Base-by-base conservation (phyloP, 1,140 invertebrate genomes). In the Copidosoma floridanum region DNA sequence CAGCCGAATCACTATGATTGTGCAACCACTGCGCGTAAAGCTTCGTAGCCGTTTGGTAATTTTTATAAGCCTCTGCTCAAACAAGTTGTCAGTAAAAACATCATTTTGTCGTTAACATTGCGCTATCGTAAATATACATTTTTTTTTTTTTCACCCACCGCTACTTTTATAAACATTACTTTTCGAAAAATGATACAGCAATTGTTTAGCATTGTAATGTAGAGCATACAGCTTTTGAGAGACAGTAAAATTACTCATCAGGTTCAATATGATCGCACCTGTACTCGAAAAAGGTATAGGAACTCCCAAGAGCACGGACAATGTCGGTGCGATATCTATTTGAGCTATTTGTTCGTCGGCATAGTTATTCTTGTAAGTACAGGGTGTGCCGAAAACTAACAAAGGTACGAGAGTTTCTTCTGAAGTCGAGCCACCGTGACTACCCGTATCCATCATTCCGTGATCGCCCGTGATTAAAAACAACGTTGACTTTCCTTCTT, bases 381-480 rank as follows among this genome's bases (percentile, higher is more conserved):
- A 79, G 35, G 69, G 54, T 40, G 62, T 62, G 44, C 81, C 82
- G 48, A 86, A 71, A 18, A 89, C 76, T 27, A 95, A 77, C 0
- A 97, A 77, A 11, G 95, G 94, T 2, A 95, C 92, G 3, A 85
- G 79, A 7, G 87, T 87, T 82, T 98, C 96, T 59, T 85, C 81
- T 11, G 82, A 75, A 3, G 92, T 89, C 18, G 92, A 86, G 18
- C 97, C 97, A 23, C 96, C 97, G 82, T 99, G 97, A 8, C 94
- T 91, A 1, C 97, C 97, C 21, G 88, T 87, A 78, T 97, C 88
- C 67, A 89, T 92, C 96, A 93, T 93, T 32, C 97, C 97, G 83
- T 98, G 96, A 82, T 99, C 97, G 5, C 95, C 95, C 74, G 89
- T 90, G 3, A 98, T 74, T 54, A 98, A 73, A 11, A 98, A 72